phyloP scores from a whole-genome alignment of 2,797 vertebrate species.

The Hoplostethus atlanticus region DNA sequence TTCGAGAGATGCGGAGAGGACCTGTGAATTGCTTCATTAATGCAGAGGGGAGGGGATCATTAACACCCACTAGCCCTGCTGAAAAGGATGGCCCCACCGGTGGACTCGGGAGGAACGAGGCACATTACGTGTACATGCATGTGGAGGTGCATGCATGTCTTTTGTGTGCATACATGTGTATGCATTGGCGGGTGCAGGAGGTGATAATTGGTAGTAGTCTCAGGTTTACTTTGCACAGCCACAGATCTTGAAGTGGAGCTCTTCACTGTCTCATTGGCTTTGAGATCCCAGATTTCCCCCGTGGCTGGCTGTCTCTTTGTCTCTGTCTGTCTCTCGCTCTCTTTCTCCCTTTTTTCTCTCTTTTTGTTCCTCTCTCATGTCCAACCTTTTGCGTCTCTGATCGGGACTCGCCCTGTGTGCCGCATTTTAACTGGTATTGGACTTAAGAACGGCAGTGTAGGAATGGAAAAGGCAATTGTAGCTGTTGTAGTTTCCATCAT shows the following conservation, averaged over 20 bases:
- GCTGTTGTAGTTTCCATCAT: no score
- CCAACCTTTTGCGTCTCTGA: conserved; percentile 12
- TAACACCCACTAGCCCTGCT: conserved; percentile 48
- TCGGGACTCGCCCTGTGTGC: conserved; percentile 10
- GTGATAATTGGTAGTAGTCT: conserved; percentile 67
- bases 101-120: conserved; percentile 22
- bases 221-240: conserved; percentile 49
- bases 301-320: not conserved
- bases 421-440: conserved; percentile 14
- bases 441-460: not conserved
- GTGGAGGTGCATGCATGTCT: conserved; percentile 15
- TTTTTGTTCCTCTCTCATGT: not conserved
- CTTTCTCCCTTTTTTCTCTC: not conserved
- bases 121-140: not conserved
- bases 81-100: conserved; percentile 31
- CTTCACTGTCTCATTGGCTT: conserved; percentile 49
- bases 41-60: conserved; percentile 55
- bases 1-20: conserved; percentile 1
- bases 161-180: conserved; percentile 21
- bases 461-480: not conserved
- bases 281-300: conserved; percentile 34
- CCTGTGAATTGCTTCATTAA: conserved; percentile 65
- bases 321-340: not conserved
- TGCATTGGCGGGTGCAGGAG: conserved; percentile 49
- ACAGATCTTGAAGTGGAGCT: conserved; percentile 59